Conservation (phyloP, 1,140 invertebrate genomes). For the Drosophila baimaii region DNA sequence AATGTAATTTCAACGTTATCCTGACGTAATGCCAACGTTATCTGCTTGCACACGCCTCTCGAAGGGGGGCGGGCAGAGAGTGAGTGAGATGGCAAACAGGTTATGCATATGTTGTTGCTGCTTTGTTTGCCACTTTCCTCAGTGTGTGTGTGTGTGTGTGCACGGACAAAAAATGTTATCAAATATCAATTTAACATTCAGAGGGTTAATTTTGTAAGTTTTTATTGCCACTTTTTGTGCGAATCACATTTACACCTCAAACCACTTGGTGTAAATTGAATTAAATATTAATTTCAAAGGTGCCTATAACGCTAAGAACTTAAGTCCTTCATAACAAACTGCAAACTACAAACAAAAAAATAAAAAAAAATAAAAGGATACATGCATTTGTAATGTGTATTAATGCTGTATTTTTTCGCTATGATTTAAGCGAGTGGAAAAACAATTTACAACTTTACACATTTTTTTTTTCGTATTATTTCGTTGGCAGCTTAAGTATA, state of each 20-base stretch:
- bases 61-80: not conserved
- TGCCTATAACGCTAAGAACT: slow-evolving; percentile 1
- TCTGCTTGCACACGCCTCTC: slow-evolving; percentile 70
- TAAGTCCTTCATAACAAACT: not conserved
- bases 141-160: slow-evolving; percentile 9
- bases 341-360: not conserved
- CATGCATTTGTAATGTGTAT: slow-evolving; percentile 6
- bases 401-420: not conserved
- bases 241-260: not conserved
- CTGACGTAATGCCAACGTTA: slow-evolving; percentile 80
- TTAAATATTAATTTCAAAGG: slow-evolving; percentile 6
- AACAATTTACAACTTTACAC: slow-evolving; percentile 13
- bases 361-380: not conserved
- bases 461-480: not conserved
- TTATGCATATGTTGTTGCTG: slow-evolving; percentile 65
- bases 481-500: not conserved
- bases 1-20: slow-evolving; percentile 82
- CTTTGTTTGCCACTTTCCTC: slow-evolving; percentile 34
- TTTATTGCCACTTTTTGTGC: not conserved
- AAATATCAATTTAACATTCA: slow-evolving; percentile 13
- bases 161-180: slow-evolving; percentile 24
- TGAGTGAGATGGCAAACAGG: slow-evolving; percentile 3
- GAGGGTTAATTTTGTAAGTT: not conserved
- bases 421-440: slow-evolving; percentile 8
- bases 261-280: not conserved